Evolutionary conservation across 1,140 invertebrate species (phyloP).

Genomic region (Akabosia matsudoensis): DNA sequence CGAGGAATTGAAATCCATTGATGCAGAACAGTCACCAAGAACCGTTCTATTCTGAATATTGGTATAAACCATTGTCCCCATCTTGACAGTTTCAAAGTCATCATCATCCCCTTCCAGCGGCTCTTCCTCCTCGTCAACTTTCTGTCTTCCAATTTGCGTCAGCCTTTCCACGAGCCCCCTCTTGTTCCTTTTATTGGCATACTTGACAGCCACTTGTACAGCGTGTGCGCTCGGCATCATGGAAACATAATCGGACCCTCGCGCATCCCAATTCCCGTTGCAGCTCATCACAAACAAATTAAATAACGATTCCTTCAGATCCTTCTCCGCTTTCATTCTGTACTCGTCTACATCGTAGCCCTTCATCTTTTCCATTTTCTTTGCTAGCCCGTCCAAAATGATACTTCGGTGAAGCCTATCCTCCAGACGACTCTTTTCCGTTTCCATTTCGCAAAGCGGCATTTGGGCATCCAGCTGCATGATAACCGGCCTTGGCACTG

Average conservation of each 20-base stretch:
- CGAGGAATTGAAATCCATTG: constrained; percentile 21
- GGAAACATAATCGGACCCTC: constrained; percentile 81
- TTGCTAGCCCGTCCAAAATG: constrained; percentile 43
- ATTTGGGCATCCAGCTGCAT: constrained; percentile 66
- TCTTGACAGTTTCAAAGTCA: constrained; percentile 49
- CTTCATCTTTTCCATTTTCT: constrained; percentile 43
- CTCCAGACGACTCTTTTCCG: constrained; percentile 79
- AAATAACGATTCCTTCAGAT: constrained; percentile 71
- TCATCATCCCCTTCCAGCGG: constrained; percentile 48
- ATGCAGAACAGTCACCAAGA: background rate
- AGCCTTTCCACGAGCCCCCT: constrained; percentile 69
- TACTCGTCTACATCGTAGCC: constrained; percentile 51
- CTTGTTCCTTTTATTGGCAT: constrained; percentile 71
- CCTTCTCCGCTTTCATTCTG: constrained; percentile 61
- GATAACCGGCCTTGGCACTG: constrained; percentile 77
- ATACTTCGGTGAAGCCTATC: constrained; percentile 65
- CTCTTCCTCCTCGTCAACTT: constrained; percentile 49
- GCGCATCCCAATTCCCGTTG: constrained; percentile 74
- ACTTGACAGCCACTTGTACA: constrained; percentile 79
- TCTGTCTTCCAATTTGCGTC: constrained; percentile 46
- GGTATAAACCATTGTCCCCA: constrained; percentile 1
- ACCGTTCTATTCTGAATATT: background rate
- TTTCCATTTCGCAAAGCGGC: constrained; percentile 75
- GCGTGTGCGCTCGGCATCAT: constrained; percentile 72
- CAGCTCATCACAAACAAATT: constrained; percentile 87